Base-by-base conservation (phyloP, 53 echinoderm and acorn worm genomes). In the Paracentrotus lividus region DNA sequence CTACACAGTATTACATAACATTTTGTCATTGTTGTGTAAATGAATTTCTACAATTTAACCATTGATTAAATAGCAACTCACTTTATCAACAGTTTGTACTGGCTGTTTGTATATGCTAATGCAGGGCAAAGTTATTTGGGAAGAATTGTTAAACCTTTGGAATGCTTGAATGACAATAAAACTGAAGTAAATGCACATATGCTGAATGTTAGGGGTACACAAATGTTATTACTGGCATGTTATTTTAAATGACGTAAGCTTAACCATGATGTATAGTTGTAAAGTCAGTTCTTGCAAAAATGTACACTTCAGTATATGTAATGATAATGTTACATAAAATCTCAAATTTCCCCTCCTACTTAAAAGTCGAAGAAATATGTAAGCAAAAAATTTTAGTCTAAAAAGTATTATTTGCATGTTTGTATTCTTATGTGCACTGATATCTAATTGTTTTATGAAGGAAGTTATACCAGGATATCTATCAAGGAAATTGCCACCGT, bases 401-500 rank as follows among this genome's bases (percentile, higher is more conserved):
- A 18, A 59, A 59, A 59, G 21, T 24, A 59, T 2, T 58, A 58
- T 12, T 15, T 58, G 58, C 18, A 58, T 23, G 23, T 59, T 23
- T 59, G 3, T 59, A 20, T 59, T 23, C 51, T 8, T 51, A 51
- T 6, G 5, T 40, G 40, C 20, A 42, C 76, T 36, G 15, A 42
- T 14, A 20, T 42, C 2, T 69, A 21, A 26, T 38, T 1, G 21
- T 40, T 20, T 67, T n/a, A 67, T 14, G 40, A 15, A 72, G 72
- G 72, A 72, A 72, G 40, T 36, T 20, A 5, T 40, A 72, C 27
- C 38, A 72, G 72, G 72, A 72, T 40, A 72, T 72, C 72, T 72
- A 38, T 38, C 3, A 38, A 38, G 72, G 72, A 72, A 72, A 72
- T n/a, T 72, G 72, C 72, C 72, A 72, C 72, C 21, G 72, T 72